Evolutionary conservation across 2,888 invertebrate species (phyloP).

Genomic region (Julus scandinavius): DNA sequence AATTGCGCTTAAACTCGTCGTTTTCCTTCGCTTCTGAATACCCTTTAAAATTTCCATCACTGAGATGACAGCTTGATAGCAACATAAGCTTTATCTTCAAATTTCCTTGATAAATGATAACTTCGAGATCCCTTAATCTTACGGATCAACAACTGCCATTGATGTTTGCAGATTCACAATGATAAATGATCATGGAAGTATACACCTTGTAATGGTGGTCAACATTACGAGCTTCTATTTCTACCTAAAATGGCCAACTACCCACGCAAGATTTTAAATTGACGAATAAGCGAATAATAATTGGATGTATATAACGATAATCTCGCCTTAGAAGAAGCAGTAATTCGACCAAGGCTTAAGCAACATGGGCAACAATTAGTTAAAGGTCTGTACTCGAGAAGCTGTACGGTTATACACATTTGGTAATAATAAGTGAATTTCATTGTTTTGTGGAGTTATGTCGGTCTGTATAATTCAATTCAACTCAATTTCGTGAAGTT

Average conservation of each 20-base stretch:
- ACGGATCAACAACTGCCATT: constrained; percentile 44
- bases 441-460: too few relatives aligned
- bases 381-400: neutral
- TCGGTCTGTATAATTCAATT: too few relatives aligned
- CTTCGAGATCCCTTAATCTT: constrained; percentile 41
- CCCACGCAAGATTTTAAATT: neutral
- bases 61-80: constrained; percentile 43
- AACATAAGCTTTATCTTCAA: constrained; percentile 41
- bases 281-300: neutral
- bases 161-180: constrained; percentile 40
- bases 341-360: neutral
- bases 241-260: neutral
- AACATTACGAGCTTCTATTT: neutral
- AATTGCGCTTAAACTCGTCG: constrained; percentile 34
- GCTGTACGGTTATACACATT: too few relatives aligned
- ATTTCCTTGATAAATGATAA: constrained; percentile 46
- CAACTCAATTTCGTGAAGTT: too few relatives aligned
- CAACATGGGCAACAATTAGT: neutral
- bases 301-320: neutral
- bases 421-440: too few relatives aligned
- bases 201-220: constrained; percentile 40
- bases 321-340: neutral
- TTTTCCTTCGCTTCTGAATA: neutral
- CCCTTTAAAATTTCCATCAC: constrained; percentile 40
- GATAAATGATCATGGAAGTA: constrained; percentile 22